phyloP scores from a whole-genome alignment of 2,797 vertebrate species.

The Melanotaenia boesemani region DNA sequence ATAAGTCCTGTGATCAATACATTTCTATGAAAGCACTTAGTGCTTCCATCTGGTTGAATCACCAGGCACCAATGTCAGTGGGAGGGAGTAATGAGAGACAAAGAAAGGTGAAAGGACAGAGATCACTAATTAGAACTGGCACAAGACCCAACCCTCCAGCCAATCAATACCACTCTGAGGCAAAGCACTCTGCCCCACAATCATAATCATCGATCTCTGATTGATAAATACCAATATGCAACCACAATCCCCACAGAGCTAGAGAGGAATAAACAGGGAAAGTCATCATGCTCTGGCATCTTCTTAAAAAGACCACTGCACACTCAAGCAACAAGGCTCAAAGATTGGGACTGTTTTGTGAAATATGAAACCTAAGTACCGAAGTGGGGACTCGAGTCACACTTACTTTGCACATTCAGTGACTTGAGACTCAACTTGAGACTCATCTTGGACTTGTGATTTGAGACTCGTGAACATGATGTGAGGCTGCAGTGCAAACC shows the following conservation, averaged over 20 bases:
- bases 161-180: conserved; percentile 74
- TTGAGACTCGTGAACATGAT: too few relatives aligned
- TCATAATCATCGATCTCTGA: conserved; percentile 71
- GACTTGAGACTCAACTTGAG: too few relatives aligned
- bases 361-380: neutral
- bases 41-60: conserved; percentile 71
- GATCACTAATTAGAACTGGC: conserved; percentile 75
- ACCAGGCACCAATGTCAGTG: conserved; percentile 52
- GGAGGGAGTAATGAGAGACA: conserved; percentile 58
- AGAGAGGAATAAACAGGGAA: conserved; percentile 6
- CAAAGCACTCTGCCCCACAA: conserved; percentile 56
- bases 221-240: conserved; percentile 65
- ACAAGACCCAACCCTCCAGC: conserved; percentile 46
- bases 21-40: conserved; percentile 79
- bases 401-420: too few relatives aligned
- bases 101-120: conserved; percentile 67
- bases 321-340: neutral
- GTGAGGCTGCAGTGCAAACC: too few relatives aligned
- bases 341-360: neutral
- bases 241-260: conserved; percentile 33
- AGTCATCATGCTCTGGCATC: neutral
- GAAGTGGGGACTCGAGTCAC: too few relatives aligned
- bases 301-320: neutral
- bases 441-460: too few relatives aligned
- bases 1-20: conserved; percentile 75